Base-by-base conservation (phyloP, 2,113 vertebrate genomes). In the Ctenodactylus gundi region DNA sequence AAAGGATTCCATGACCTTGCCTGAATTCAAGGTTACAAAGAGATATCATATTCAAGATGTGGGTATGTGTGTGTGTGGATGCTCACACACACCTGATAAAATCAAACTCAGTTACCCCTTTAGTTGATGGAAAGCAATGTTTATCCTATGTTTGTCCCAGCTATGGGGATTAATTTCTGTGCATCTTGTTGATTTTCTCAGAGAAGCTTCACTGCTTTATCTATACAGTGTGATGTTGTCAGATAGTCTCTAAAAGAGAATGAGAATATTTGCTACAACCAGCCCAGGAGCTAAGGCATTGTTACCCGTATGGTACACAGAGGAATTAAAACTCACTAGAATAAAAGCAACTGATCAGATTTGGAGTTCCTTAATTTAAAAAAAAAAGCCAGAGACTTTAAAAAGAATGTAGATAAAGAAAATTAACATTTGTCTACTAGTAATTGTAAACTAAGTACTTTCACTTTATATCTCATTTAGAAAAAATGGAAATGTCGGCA, bases 311-410 rank as follows among this genome's bases (percentile, higher is more conserved):
- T 57, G 77, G 51, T n/a, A 23, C 80, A 70, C 44, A 88, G 57
- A 93, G 36, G 46, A 57, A 92, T 34, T 88, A 78, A 75, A 84
- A 34, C 62, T 23, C n/a, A 55, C 68, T 76, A 83, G 39, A 49
- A 95, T 82, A 34, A 91, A 81, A 73, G 75, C 51, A 85, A 88
- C 49, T 51, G 57, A 51, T 92, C 15, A 23, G 67, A 96, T 68
- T 68, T 92, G 44, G 8, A 93, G 31, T 88, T 92, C 72, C 44
- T 90, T 92, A 85, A 85, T 68, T n/a, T n/a, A n/a, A 51, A 70
- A 82, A 46, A 93, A 86, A 77, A 53, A 64, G 27, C n/a, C 92
- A 90, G 6, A 15, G 60, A 51, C 46, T 85, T 29, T 34, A 80
- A 88, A 41, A 92, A 36, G 41, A 8, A 1, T 65, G 12, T 46